Percentiles rank a stretch among this genome's conserved stretches.
Evolutionary conservation across 1,140 invertebrate genomes (phyloP).

Genomic region (Ptiloglossa arizonensis): DNA sequence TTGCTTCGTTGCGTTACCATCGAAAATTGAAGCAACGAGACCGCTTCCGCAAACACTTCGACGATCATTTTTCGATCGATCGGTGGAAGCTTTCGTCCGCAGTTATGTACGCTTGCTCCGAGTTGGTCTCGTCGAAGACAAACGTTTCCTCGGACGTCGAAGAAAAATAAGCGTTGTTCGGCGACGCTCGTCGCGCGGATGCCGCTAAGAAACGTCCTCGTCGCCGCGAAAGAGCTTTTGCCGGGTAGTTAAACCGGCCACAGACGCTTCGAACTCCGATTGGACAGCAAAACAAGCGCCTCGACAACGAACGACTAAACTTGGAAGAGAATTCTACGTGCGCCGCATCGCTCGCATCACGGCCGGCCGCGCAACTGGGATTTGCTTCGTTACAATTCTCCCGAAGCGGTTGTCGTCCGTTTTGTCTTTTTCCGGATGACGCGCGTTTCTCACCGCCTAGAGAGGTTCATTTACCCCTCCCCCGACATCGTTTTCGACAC

Average conservation of each 20-base stretch:
- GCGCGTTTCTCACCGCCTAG: too few relatives aligned
- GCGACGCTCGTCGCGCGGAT: neutral
- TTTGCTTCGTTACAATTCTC: slow-evolving; percentile 33
- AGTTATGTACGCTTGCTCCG: neutral
- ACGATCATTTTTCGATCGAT: slow-evolving; percentile 5
- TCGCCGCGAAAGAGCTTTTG: neutral
- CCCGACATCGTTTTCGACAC: too few relatives aligned
- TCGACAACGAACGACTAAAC: slow-evolving; percentile 36
- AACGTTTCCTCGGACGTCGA: neutral
- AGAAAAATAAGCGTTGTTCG: neutral
- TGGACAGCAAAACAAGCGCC: slow-evolving; percentile 40
- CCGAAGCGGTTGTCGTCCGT: neutral
- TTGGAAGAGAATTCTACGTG: slow-evolving; percentile 41
- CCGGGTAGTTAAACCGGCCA: neutral
- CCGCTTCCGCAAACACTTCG: neutral
- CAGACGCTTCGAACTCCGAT: slow-evolving; percentile 28
- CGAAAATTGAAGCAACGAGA: slow-evolving; percentile 8
- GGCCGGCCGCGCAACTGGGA: neutral
- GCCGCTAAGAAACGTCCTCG: neutral
- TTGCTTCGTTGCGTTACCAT: neutral
- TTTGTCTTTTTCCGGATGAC: neutral
- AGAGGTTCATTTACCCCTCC: too few relatives aligned
- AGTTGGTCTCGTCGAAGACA: neutral
- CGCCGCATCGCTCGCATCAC: slow-evolving; percentile 15
- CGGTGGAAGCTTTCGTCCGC: slow-evolving; percentile 4